Conservation (phyloP, 2,113 vertebrate genomes). For the Peromyscus californicus region DNA sequence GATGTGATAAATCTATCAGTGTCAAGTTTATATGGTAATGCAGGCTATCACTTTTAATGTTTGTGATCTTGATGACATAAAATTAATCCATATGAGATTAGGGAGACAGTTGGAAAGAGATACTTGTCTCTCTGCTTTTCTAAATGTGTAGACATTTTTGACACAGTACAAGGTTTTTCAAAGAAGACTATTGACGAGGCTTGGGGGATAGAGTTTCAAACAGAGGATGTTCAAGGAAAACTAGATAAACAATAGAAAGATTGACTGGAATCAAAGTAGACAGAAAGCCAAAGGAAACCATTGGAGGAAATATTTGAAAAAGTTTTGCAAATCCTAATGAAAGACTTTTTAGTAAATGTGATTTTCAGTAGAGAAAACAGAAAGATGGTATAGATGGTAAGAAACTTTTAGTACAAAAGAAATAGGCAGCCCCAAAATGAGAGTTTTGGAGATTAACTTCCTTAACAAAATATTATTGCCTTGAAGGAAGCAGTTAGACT, state of each 20-base stretch:
- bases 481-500: conserved; percentile 21
- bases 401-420: background rate
- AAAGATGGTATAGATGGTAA: background rate
- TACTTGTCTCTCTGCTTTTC: background rate
- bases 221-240: conserved; percentile 12
- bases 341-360: background rate
- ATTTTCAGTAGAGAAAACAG: background rate
- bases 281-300: background rate
- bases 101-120: background rate
- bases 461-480: background rate
- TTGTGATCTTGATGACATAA: conserved; percentile 36
- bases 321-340: background rate
- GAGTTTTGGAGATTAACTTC: background rate
- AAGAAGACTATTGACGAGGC: background rate
- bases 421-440: background rate
- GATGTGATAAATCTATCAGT: background rate
- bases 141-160: background rate
- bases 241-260: background rate
- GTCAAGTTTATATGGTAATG: background rate
- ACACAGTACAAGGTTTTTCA: background rate
- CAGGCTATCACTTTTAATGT: background rate
- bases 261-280: background rate
- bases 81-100: background rate
- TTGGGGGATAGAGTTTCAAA: background rate
- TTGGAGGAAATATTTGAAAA: background rate